Evolutionary conservation across 2,888 invertebrate species (phyloP).

Genomic region (Callyntrura sp.): DNA sequence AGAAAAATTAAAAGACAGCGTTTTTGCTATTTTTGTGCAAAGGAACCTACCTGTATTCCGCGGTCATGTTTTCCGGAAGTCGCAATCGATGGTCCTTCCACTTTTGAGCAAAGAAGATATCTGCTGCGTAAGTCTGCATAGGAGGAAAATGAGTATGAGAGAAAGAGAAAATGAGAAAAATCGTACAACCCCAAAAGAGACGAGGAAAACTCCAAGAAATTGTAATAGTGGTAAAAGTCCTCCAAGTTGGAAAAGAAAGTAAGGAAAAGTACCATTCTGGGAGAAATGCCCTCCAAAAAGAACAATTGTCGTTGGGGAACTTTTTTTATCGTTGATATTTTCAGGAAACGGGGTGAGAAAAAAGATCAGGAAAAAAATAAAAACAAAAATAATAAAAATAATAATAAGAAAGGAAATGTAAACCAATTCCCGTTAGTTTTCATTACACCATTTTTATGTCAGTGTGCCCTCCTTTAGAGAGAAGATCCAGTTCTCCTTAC

Average conservation of each 20-base stretch:
- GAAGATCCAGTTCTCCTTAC: no score
- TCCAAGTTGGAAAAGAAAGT: background rate
- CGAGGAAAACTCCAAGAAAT: slow-evolving; percentile 49
- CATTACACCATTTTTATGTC: no score
- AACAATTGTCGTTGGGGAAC: no score
- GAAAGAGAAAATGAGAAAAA: background rate
- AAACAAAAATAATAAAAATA: no score
- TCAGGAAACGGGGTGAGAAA: no score
- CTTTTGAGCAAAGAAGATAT: slow-evolving; percentile 96
- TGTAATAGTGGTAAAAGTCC: background rate
- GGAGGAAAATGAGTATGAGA: background rate
- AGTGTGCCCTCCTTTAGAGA: no score
- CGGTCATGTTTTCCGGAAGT: slow-evolving; percentile 96
- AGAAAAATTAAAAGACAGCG: slow-evolving; percentile 7
- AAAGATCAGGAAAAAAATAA: background rate
- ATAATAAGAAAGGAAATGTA: no score
- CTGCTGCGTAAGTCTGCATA: slow-evolving; percentile 92
- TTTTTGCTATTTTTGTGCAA: background rate
- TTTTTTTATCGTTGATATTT: no score
- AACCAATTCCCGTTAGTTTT: no score
- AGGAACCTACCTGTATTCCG: slow-evolving; percentile 89
- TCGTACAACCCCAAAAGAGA: background rate
- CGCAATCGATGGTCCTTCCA: slow-evolving; percentile 96
- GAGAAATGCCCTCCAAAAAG: no score
- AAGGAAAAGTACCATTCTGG: background rate